Evolutionary conservation across 2,797 vertebrate species (phyloP), one percentile per base, ranked within the genome.

Genomic region (Aselliscus stoliczkanus): DNA sequence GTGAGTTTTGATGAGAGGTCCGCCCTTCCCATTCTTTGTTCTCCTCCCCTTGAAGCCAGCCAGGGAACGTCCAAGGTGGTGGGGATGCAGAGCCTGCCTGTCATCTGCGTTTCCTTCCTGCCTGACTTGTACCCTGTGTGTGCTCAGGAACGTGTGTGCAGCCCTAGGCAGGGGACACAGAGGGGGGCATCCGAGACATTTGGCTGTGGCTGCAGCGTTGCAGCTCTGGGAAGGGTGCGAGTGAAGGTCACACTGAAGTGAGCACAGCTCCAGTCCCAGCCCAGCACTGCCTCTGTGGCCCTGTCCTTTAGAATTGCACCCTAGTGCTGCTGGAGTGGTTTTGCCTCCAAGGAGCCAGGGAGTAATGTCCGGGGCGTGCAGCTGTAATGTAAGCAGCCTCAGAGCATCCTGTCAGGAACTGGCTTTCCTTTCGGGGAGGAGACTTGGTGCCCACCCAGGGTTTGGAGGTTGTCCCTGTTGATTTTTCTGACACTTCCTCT

Each of bases 201-300:
- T 39, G 85, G 90, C 90, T 70, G 3, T 81, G 69, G 84, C 94
- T 94, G 89, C 88, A 84, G 80, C 3, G 25, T 84, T 90, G 88
- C 95, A 87, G 92, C 93, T 65, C 80, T n/a, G 67, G 67, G 88
- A 95, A 95, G 94, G 90, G 80, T 90, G 62, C 1, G 1, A 81
- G 90, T 95, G 97, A 98, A 97, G 97, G 97, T 97, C 97, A 96
- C 56, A 15, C 67, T 60, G 14, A 62, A 84, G 75, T 37, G 70
- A 97, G 76, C 50, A 4, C 70, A 13, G 80, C 80, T 90, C 54
- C 60, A 23, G 60, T 65, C 87, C 88, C 69, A 72, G 87, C 76
- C 96, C 52, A 12, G 44, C 80, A 31, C 75, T 50, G 44, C 62
- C 56, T 88, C 93, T 90, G 56, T 89, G 85, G 88, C 83, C 84